A percentile compares a stretch with the other conserved stretches of the same genome.
Conservation (phyloP, 2,113 vertebrate genomes). For the Psilopogon haemacephalus region DNA sequence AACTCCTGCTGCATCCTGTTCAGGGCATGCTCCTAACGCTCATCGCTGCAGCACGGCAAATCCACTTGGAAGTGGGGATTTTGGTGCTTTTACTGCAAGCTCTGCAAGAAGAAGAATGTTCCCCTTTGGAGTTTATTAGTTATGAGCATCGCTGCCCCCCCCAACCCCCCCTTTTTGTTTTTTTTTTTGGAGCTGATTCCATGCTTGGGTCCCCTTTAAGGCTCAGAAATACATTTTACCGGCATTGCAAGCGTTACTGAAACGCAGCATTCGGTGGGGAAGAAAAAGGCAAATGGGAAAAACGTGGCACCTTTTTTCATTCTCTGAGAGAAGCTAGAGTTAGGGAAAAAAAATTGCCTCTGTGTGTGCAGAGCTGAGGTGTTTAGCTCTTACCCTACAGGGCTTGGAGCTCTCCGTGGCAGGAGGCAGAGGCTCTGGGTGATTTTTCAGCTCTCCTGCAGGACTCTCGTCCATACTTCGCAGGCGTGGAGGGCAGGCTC, state of each 20-base stretch:
- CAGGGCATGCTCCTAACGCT: neutral
- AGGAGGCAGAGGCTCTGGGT: neutral
- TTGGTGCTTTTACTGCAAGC: neutral
- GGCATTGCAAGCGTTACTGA: neutral
- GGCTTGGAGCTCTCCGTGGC: neutral
- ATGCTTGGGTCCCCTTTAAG: neutral
- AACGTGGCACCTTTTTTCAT: neutral
- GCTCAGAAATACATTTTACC: neutral
- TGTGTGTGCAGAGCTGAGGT: neutral
- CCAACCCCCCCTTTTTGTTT: too few relatives aligned
- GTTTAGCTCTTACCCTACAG: neutral
- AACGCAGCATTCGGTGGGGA: neutral
- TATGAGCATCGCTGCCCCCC: neutral
- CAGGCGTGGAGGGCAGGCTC: neutral
- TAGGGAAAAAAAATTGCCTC: neutral
- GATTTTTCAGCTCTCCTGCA: neutral
- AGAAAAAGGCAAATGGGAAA: constrained; percentile 22
- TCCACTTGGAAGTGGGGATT: neutral
- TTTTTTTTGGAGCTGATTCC: constrained; percentile 1
- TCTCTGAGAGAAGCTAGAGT: neutral
- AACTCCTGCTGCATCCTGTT: neutral
- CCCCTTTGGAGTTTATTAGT: constrained; percentile 17
- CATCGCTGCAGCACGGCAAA: neutral
- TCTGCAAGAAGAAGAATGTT: neutral
- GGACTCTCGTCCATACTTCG: neutral